Evolutionary conservation across 2,113 vertebrate species (phyloP).

Genomic region (Melospiza melodia): DNA sequence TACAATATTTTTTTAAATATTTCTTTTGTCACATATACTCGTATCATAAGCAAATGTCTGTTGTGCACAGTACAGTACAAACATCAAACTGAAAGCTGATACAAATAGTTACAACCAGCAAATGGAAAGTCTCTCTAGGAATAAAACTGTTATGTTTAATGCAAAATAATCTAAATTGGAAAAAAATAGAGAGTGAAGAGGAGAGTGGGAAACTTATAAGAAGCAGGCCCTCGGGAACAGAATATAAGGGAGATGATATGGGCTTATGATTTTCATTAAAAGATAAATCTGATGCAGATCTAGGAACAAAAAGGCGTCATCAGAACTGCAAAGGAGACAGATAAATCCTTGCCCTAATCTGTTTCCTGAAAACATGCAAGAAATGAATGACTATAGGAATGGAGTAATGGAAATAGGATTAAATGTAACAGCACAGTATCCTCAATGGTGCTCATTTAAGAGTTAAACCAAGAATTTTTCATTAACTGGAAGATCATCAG

Average conservation of each 20-base stretch:
- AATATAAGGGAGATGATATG: not conserved
- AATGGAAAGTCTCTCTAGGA: not conserved
- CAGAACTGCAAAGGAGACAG: not conserved
- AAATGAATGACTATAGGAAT: not conserved
- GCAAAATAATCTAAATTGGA: not conserved
- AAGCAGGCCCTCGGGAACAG: not conserved
- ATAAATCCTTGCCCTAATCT: not conserved
- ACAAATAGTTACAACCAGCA: not conserved
- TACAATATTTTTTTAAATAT: not conserved
- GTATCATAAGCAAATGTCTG: not conserved
- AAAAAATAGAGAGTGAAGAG: not conserved
- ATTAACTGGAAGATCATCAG: not conserved
- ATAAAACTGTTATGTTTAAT: not conserved
- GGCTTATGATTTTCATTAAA: not conserved
- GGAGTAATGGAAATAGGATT: not conserved
- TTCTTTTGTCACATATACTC: not conserved
- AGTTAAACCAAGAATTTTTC: not conserved
- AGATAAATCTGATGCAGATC: not conserved
- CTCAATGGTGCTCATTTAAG: not conserved
- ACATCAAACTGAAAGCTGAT: not conserved
- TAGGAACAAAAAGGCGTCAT: not conserved
- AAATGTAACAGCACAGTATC: not conserved
- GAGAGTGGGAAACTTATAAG: not conserved
- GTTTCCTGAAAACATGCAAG: not conserved
- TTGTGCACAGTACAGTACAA: not conserved